phyloP scores from a whole-genome alignment of 2,797 vertebrate species.

The Tapera naevia region DNA sequence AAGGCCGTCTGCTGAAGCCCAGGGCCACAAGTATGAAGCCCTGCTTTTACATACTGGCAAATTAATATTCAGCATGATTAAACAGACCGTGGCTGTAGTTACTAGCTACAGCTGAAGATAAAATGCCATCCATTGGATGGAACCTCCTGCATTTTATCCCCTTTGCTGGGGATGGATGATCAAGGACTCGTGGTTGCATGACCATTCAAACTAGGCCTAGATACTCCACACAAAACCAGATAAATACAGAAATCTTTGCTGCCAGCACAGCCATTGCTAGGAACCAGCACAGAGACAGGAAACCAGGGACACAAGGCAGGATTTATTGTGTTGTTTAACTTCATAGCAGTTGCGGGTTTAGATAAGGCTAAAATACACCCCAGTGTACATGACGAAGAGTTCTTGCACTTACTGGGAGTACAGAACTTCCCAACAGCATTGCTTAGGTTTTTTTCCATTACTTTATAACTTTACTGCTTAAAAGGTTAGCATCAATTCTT shows the following conservation, averaged over 20 bases:
- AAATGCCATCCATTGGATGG: neutral
- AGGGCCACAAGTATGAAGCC: rapidly evolving
- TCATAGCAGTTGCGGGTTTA: neutral
- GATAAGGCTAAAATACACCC: neutral
- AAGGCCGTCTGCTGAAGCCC: neutral
- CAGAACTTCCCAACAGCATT: neutral
- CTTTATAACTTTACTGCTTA: neutral
- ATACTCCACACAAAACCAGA: neutral
- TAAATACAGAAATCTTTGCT: neutral
- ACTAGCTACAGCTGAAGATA: neutral
- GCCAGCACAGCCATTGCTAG: neutral
- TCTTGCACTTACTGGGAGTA: neutral
- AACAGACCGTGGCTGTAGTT: neutral
- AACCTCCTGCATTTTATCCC: neutral
- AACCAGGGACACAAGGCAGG: neutral
- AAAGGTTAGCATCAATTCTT: neutral
- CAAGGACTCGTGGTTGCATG: neutral
- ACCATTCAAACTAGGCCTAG: neutral
- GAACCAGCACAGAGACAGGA: neutral
- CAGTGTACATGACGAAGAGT: neutral
- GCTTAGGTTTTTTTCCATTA: neutral
- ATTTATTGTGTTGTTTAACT: neutral
- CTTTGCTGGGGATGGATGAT: neutral
- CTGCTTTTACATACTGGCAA: neutral
- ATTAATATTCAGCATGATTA: neutral